A percentile compares a stretch with the other conserved stretches of the same genome.
Evolutionary conservation across 2,113 vertebrate genomes (phyloP).

Genomic region (Thryonomys swinderianus): DNA sequence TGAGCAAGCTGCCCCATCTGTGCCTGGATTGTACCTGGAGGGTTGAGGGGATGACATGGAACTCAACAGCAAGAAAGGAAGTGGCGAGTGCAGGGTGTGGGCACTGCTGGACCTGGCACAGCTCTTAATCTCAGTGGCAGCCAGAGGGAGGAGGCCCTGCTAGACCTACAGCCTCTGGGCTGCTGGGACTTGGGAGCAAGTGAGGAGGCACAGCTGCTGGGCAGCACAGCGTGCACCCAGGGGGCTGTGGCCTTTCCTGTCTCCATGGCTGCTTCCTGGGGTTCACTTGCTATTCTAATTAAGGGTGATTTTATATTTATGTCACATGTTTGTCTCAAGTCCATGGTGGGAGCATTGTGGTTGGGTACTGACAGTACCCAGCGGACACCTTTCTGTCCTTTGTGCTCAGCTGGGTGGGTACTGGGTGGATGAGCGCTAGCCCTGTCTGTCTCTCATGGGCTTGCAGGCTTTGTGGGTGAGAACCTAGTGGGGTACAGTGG

Average conservation of each 20-base stretch:
- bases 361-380: neutral
- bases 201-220: neutral
- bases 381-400: neutral
- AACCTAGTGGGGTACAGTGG: neutral
- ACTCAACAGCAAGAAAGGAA: neutral
- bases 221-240: neutral
- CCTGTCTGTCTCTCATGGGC: neutral
- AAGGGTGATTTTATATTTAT: constrained; percentile 46
- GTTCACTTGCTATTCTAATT: constrained; percentile 43
- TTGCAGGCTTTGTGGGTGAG: neutral
- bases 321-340: neutral
- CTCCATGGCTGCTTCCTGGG: constrained; percentile 24
- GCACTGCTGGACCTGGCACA: neutral
- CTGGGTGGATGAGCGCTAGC: neutral
- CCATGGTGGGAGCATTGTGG: neutral
- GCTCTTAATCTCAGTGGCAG: neutral
- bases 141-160: neutral
- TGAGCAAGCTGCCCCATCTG: neutral
- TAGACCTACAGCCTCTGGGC: neutral
- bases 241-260: constrained; percentile 33
- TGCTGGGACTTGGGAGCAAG: neutral
- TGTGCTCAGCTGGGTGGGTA: neutral
- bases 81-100: neutral
- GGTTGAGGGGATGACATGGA: neutral
- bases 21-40: neutral